phyloP scores from a whole-genome alignment of 2,888 invertebrate species.

The Hypomecis punctinalis region DNA sequence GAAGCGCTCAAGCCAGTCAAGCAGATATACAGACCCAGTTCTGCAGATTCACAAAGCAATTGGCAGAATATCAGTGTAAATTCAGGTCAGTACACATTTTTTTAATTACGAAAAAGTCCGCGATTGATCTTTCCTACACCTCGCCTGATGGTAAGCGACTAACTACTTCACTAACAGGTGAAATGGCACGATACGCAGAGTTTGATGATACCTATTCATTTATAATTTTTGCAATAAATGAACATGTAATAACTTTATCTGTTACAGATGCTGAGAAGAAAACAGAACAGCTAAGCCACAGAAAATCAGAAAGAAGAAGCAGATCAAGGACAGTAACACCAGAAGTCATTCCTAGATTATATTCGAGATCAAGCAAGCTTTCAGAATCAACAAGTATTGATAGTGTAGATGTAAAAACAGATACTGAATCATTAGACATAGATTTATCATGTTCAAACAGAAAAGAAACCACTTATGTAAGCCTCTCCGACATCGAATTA shows the following conservation, averaged over 20 bases:
- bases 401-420: conserved; percentile 52
- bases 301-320: conserved; percentile 26
- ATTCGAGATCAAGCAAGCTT: conserved; percentile 48
- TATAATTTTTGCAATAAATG: neutral
- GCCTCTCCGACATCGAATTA: conserved; percentile 76
- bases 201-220: too few species aligned
- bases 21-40: conserved; percentile 52
- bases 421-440: conserved; percentile 55
- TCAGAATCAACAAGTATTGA: conserved; percentile 52
- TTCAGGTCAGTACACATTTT: conserved; percentile 61
- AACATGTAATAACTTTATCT: conserved; percentile 7
- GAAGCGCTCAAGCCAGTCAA: conserved; percentile 51
- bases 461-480: conserved; percentile 66
- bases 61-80: conserved; percentile 60
- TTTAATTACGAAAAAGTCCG: neutral
- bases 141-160: too few species aligned
- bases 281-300: conserved; percentile 34
- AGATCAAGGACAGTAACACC: conserved; percentile 20
- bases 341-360: conserved; percentile 42
- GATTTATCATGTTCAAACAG: conserved; percentile 48
- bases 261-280: conserved; percentile 59
- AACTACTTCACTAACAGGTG: too few species aligned
- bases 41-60: conserved; percentile 55
- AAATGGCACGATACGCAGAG: too few species aligned
- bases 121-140: too few species aligned